Evolutionary conservation across 2,797 vertebrate genomes (phyloP).

Genomic region (Clarias fuscus): DNA sequence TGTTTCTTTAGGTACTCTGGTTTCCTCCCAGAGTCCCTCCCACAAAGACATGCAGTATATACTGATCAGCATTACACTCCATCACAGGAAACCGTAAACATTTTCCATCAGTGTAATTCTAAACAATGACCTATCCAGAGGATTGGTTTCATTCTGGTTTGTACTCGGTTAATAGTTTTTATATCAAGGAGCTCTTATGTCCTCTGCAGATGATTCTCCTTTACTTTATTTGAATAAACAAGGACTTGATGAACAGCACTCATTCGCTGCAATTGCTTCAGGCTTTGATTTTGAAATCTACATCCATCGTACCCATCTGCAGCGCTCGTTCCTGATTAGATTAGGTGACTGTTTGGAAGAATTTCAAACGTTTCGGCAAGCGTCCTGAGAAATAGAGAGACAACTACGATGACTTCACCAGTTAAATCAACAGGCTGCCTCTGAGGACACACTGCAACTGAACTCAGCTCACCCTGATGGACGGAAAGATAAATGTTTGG

Average conservation of each 20-base stretch:
- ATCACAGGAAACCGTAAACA: no score
- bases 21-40: no score
- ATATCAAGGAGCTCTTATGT: background rate
- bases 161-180: background rate
- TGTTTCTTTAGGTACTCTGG: no score
- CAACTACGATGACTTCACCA: background rate
- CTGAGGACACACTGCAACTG: slow-evolving; percentile 22
- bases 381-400: background rate
- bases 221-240: slow-evolving; percentile 9
- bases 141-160: background rate
- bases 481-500: slow-evolving; percentile 47
- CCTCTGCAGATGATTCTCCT: background rate
- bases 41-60: no score
- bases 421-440: slow-evolving; percentile 39
- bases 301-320: background rate
- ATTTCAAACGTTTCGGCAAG: background rate
- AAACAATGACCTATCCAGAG: background rate
- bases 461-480: background rate
- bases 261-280: background rate
- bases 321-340: background rate
- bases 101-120: background rate
- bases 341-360: background rate
- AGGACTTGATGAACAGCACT: background rate
- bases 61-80: background rate
- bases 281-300: background rate